These are phyloP conservation scores for Phthorimaea operculella DNA, from an alignment of 1,140 invertebrate genomes.

Conservation along the genomic window DNA sequence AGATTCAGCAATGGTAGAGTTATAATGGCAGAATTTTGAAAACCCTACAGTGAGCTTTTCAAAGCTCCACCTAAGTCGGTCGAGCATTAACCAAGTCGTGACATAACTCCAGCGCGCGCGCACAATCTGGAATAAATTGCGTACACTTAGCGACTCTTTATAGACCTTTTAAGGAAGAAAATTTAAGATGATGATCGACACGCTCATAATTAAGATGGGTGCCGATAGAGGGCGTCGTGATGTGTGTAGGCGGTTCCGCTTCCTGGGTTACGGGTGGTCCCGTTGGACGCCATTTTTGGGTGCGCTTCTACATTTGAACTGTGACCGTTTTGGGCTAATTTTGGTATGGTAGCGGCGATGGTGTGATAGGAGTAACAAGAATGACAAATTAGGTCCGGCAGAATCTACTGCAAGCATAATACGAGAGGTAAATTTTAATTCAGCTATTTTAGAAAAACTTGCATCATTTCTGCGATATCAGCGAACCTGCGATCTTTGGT, in stretches of 20 bases:
- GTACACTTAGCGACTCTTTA: conserved; percentile 64
- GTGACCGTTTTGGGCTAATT: not conserved
- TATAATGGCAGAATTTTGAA: too few relatives aligned
- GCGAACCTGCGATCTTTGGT: too few relatives aligned
- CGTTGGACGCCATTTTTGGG: conserved; percentile 29
- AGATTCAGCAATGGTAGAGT: too few relatives aligned
- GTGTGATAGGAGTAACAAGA: too few relatives aligned
- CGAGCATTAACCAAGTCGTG: conserved; percentile 36
- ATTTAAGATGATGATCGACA: conserved; percentile 65
- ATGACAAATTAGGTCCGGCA: too few relatives aligned
- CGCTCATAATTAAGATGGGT: conserved; percentile 63
- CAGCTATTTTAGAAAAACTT: too few relatives aligned
- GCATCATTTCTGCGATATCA: too few relatives aligned
- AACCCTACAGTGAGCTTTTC: not conserved
- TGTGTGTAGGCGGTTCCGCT: conserved; percentile 60
- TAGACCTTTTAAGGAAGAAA: conserved; percentile 65
- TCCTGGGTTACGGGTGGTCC: conserved; percentile 58
- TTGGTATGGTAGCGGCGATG: too few relatives aligned
- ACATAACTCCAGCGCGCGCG: conserved; percentile 48
- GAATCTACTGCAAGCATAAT: too few relatives aligned
- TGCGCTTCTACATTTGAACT: conserved; percentile 22
- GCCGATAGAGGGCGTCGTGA: conserved; percentile 52
- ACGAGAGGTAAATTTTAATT: too few relatives aligned
- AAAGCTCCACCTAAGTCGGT: not conserved
- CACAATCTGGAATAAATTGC: conserved; percentile 64